Percentiles rank a stretch among this genome's conserved stretches.
phyloP scores from a whole-genome alignment of 2,113 vertebrate species.

The Triplophysa tibetana region DNA sequence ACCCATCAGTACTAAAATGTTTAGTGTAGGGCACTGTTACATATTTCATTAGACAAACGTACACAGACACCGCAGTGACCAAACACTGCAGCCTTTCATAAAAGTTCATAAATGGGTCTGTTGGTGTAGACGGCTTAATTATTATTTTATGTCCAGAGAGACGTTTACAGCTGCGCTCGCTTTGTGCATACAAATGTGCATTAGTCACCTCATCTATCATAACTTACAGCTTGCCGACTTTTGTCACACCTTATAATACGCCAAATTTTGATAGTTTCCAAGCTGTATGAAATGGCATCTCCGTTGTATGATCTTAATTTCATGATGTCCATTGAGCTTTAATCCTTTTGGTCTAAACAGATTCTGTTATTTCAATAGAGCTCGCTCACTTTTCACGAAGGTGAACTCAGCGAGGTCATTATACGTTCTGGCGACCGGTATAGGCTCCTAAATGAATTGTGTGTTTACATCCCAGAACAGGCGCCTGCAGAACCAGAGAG shows the following conservation, averaged over 20 bases:
- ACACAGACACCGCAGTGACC: neutral
- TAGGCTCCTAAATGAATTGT: slow-evolving; percentile 39
- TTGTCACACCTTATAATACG: slow-evolving; percentile 27
- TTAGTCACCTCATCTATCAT: slow-evolving; percentile 47
- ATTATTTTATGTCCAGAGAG: slow-evolving; percentile 28
- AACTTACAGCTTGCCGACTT: slow-evolving; percentile 5
- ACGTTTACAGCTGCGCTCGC: slow-evolving; percentile 29
- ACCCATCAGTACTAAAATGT: slow-evolving; percentile 70
- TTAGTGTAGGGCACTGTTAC: slow-evolving; percentile 62
- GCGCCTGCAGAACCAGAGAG: slow-evolving; percentile 63
- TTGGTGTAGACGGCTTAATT: slow-evolving; percentile 24
- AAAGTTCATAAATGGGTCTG: slow-evolving; percentile 9
- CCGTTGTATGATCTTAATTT: neutral
- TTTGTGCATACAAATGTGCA: slow-evolving; percentile 29
- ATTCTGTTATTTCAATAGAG: neutral
- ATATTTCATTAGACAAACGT: slow-evolving; percentile 47
- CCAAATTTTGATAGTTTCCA: neutral
- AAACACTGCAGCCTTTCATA: slow-evolving; percentile 4
- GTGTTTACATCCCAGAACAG: slow-evolving; percentile 59
- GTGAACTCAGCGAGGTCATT: slow-evolving; percentile 7
- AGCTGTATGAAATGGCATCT: neutral
- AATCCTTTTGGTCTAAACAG: neutral
- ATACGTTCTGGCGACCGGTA: slow-evolving; percentile 2
- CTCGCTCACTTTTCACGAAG: slow-evolving; percentile 18
- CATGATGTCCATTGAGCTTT: slow-evolving; percentile 23